Evolutionary conservation across 2,113 vertebrate species (phyloP).

Genomic region (Dryoscopus gambensis): DNA sequence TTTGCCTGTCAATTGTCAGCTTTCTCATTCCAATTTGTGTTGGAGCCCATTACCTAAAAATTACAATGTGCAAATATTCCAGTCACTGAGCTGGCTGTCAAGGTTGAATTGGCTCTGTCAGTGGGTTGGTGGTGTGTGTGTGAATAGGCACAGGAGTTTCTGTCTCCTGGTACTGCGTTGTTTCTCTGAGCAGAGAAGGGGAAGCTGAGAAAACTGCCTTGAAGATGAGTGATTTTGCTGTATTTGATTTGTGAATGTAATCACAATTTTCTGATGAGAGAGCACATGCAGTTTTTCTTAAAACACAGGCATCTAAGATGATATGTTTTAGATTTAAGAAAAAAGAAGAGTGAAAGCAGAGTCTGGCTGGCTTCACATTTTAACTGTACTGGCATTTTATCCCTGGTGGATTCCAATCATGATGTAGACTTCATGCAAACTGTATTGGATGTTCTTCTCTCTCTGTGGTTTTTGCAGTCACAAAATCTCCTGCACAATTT

Average conservation of each 20-base stretch:
- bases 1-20: conserved; percentile 61
- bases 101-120: conserved; percentile 35
- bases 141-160: conserved; percentile 13
- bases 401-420: conserved; percentile 10
- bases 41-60: conserved; percentile 64
- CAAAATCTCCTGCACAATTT: neutral
- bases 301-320: neutral
- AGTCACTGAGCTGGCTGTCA: conserved; percentile 45
- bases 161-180: neutral
- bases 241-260: conserved; percentile 28
- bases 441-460: neutral
- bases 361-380: neutral
- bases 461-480: neutral
- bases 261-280: conserved; percentile 15
- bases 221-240: conserved; percentile 30
- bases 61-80: conserved; percentile 49
- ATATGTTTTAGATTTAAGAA: neutral
- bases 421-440: conserved; percentile 5
- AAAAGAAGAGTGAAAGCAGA: neutral
- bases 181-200: neutral
- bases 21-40: conserved; percentile 53
- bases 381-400: neutral
- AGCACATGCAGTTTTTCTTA: neutral
- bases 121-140: neutral
- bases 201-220: conserved; percentile 16